These are phyloP conservation scores for Calameuta idolon DNA, from an alignment of 2,888 invertebrate genomes.

Conservation along the genomic window DNA sequence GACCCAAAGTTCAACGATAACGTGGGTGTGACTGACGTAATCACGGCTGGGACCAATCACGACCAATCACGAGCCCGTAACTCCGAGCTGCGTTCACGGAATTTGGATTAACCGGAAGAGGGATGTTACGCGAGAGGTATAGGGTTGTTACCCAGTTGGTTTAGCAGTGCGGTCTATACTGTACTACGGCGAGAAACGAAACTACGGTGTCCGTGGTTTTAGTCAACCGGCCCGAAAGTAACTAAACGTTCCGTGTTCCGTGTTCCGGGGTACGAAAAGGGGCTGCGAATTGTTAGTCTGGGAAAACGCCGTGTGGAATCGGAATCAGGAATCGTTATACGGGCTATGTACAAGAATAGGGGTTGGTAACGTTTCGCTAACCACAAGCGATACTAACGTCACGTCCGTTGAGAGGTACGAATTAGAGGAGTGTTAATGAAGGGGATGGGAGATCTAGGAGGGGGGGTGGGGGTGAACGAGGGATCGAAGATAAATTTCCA, in stretches of 20 bases:
- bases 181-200: slow-evolving; percentile 6
- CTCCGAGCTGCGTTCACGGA: slow-evolving; percentile 43
- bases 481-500: not conserved
- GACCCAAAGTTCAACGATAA: not conserved
- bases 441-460: not conserved
- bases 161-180: too few relatives aligned
- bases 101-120: slow-evolving; percentile 36
- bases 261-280: not conserved
- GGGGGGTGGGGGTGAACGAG: too few relatives aligned
- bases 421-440: not conserved
- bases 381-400: not conserved
- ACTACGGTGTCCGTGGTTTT: slow-evolving; percentile 27
- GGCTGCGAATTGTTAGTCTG: not conserved
- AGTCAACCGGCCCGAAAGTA: slow-evolving; percentile 24
- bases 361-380: not conserved
- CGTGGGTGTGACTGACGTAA: not conserved
- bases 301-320: not conserved
- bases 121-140: not conserved
- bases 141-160: not conserved
- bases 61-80: slow-evolving; percentile 45
- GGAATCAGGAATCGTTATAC: not conserved
- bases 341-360: not conserved
- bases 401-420: not conserved
- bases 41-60: slow-evolving; percentile 36
- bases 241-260: not conserved